Base-by-base conservation (phyloP, 2,113 vertebrate species). In the Epinephelus fuscoguttatus region DNA sequence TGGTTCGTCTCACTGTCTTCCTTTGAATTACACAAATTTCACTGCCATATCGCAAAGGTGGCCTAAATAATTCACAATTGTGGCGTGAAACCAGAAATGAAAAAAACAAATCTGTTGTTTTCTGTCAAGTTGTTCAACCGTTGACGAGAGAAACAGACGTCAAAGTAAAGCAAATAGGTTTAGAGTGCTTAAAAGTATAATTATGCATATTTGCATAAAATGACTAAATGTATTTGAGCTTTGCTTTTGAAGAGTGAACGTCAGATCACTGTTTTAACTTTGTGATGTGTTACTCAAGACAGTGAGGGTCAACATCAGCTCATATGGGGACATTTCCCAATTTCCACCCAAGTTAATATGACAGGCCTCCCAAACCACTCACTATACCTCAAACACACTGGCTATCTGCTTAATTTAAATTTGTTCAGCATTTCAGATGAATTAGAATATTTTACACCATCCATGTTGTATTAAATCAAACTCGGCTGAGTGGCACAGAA, bases 11-110 rank as follows among this genome's bases (percentile, higher is more conserved):
- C 67, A 30, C 83, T 70, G 70, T 84, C 70, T 91, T 81, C 60
- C 73, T 84, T 89, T 82, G 90, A 94, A 90, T 93, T 91, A 93
- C 93, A 93, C 80, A 93, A 90, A 94, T 90, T 89, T 85, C 52
- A 57, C 77, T 62, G 69, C 59, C 19, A 81, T 88, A 87, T 79
- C 83, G 88, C 89, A 92, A 88, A 83, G 70, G 63, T 81, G 56
- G 82, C 3, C 11, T 92, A 81, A 94, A 95, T 95, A 91, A 95
- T 94, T 91, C 79, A 94, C 52, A 8, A 59, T 80, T 87, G 33
- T 37, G 33, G 49, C 64, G 50, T 42, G 18, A 14, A 68, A 73
- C 57, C 55, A 2, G 1, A 42, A 84, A 70, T 10, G 18, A 42
- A 42, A 74, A 40, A 59, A 73, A 75, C 37, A 50, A 70, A 37